Evolutionary conservation across 2,113 vertebrate species (phyloP), one percentile per base, ranked within the genome.

Genomic region (Sigmodon hispidus): DNA sequence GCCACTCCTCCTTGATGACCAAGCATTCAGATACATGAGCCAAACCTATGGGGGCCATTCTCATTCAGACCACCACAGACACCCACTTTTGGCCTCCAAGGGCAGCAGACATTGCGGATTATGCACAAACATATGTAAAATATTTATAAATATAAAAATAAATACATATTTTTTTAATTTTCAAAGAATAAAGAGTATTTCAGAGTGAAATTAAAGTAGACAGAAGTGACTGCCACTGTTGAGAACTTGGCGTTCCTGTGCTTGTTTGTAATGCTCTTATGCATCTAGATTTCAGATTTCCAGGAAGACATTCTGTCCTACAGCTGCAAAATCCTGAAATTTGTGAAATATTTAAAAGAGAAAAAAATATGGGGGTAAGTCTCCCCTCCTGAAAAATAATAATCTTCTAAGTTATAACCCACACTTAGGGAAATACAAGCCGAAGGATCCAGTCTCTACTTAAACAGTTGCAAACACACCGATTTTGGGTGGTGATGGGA

Each of bases 331-430:
- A 92, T 93, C 69, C 73, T 52, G 95, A 91, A 92, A 93, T 77
- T 94, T 90, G 57, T 95, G 97, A 98, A 95, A 86, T 97, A 70
- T 97, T 97, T 97, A 98, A 89, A 81, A 93, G 55, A 43, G 97
- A 98, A 88, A 98, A 96, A 98, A 97, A 91, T 85, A 4, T 45
- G 93, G 0, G 21, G 96, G 98, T 98, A 97, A 98, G 98, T 98
- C 17, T 16, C 1, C 50, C 93, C n/a, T 40, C 52, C 84, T 63
- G 4, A 57, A 45, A 61, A 61, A n/a, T 10, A 84, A 61, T 16
- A 40, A 63, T 63, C 57, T 84, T 84, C 5, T 57, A 61, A 87
- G 8, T 65, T 73, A 52, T 50, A 79, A 59, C 48, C 24, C 40
- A 45, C 73, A 85, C 21, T 57, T 91, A 45, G 17, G 80, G 29